Evolutionary conservation across 2,888 invertebrate species (phyloP), one percentile per base, ranked within the genome.

Genomic region (Thecophora atra): DNA sequence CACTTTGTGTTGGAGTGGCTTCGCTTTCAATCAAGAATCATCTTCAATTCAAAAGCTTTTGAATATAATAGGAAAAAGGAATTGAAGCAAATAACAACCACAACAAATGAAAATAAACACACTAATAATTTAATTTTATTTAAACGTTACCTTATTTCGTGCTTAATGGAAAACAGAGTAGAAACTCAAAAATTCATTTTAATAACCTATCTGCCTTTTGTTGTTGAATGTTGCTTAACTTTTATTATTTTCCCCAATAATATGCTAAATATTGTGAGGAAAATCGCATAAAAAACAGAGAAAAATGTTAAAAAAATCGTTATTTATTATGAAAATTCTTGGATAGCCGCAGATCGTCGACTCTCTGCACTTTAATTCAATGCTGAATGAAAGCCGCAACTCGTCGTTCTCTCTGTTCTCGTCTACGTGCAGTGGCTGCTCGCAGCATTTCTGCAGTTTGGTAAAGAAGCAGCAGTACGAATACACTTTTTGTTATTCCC

Each of bases 11-110:
- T 37, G 37, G 11, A 37, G 37, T 37, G 37, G 37, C 37, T 37
- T 37, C 7, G 11, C 37, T 37, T 37, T 37, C 3, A 6, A 37
- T 37, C 37, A 37, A 1, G 37, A 37, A 37, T 6, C 37, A 37
- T 37, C 11, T 11, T 37, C 1, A 37, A 37, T 37, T 37, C 37
- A 2, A 37, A 37, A 1, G 37, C 37, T 37, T 37, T 37, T 37
- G 2, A 37, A 2, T 37, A 76, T 76, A 78, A 73, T 73, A 73
- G 70, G 60, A 72, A 72, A 73, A 71, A 72, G 67, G 60, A 69
- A 74, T 74, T 74, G 44, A n/a, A n/a, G n/a, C n/a, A n/a, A n/a
- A 13, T 19, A 56, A 19, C 13, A 56, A 56, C 21, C 7, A 13
- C n/a, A 37, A 52, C 6, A 52, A 52, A 2, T 37, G 37, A 11